A percentile compares a stretch with the other conserved stretches of the same genome.
Conservation (phyloP, 2,888 invertebrate species). For the Unio pictorum region DNA sequence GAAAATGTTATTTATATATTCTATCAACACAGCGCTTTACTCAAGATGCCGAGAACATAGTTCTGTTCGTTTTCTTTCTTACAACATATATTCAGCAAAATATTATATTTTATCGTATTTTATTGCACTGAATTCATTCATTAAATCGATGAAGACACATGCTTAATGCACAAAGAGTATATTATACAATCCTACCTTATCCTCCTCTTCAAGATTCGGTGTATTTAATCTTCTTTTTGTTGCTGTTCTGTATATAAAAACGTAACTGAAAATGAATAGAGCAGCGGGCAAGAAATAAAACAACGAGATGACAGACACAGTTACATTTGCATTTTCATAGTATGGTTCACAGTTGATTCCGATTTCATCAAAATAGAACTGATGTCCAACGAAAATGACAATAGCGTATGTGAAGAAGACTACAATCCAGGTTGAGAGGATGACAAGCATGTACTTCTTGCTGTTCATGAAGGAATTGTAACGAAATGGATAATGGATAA, state of each 20-base stretch:
- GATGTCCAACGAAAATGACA: constrained; percentile 33
- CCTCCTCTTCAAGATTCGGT: background rate
- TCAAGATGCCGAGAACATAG: too few relatives aligned
- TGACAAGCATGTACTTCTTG: constrained; percentile 23
- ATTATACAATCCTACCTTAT: too few relatives aligned
- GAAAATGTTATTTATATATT: too few relatives aligned
- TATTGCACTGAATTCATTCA: too few relatives aligned
- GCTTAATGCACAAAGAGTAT: too few relatives aligned
- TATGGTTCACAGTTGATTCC: constrained; percentile 43
- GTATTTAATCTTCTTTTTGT: constrained; percentile 6
- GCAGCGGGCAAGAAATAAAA: constrained; percentile 35
- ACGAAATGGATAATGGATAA: constrained; percentile 25
- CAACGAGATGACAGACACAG: constrained; percentile 27
- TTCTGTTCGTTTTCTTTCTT: too few relatives aligned
- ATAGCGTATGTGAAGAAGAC: constrained; percentile 30
- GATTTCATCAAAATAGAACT: constrained; percentile 38
- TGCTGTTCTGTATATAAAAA: constrained; percentile 25
- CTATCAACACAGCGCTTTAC: too few relatives aligned
- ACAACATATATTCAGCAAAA: too few relatives aligned
- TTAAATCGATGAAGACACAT: too few relatives aligned
- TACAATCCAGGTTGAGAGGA: constrained; percentile 28
- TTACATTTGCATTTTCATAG: constrained; percentile 34
- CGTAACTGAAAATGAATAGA: constrained; percentile 35
- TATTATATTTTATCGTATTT: too few relatives aligned
- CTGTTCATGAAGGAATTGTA: constrained; percentile 34